Base-by-base conservation (phyloP, 2,797 vertebrate genomes). In the Paratrypauchen microcephalus region DNA sequence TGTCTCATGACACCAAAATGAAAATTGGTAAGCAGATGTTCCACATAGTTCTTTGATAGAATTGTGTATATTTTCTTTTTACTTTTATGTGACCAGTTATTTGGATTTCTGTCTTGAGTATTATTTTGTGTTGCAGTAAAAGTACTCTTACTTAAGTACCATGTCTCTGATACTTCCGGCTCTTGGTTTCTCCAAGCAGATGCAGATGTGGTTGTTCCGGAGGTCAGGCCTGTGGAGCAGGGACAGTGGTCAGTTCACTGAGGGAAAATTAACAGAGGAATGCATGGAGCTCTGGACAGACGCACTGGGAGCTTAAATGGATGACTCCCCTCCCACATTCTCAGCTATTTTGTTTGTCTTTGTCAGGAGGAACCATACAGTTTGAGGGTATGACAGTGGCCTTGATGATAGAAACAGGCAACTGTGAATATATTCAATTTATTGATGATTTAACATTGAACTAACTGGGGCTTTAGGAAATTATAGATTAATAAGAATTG, bases 211-310 rank as follows among this genome's bases (percentile, higher is more conserved):
- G 57, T 84, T 66, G 32, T 52, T 80, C 83, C 69, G 72, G 82
- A 86, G 84, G 84, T 89, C 75, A 80, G 85, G 79, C 69, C 39
- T 79, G 87, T 85, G 77, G 82, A 81, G 80, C 85, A 79, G 80
- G 62, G 73, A 80, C 65, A 80, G 76, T 6, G 52, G 77, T 70
- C 71, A 79, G 83, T 77, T 84, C 79, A 84, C 86, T 82, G 87
- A 87, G 85, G 80, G 80, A 81, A 89, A 83, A 87, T 92, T 83
- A 90, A 86, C 75, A 68, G 80, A 87, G 84, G 90, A 93, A 92
- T 91, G 86, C 79, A 81, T 75, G 74, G 85, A 81, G 82, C 76
- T 74, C 76, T 86, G 83, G 86, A 89, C 77, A 68, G 76, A 82
- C 73, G 19, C 82, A 79, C 71, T 70, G 77, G 89, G 84, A 87